phyloP scores from a whole-genome alignment of 2,797 vertebrate species.

The Eptatretus atami region DNA sequence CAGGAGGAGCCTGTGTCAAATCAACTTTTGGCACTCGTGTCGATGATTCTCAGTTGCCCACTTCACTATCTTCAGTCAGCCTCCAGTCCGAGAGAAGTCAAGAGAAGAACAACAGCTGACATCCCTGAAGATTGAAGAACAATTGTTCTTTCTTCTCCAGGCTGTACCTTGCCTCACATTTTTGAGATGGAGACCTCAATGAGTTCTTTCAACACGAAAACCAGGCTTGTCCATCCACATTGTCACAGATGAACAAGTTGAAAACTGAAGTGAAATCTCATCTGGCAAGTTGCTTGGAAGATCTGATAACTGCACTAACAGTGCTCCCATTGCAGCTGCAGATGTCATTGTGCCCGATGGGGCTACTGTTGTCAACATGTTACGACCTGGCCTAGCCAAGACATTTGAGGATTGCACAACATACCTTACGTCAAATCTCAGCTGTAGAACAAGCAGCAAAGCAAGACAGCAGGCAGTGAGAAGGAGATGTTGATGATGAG shows the following conservation, averaged over 20 bases:
- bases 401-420: background rate
- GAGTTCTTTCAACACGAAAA: background rate
- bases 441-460: background rate
- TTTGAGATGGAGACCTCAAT: slow-evolving; percentile 2
- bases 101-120: background rate
- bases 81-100: slow-evolving; percentile 1
- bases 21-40: too few relatives aligned
- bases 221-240: background rate
- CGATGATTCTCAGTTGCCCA: too few relatives aligned
- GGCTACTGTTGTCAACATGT: background rate
- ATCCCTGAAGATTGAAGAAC: background rate
- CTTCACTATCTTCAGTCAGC: background rate
- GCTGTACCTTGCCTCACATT: background rate
- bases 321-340: background rate
- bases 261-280: background rate
- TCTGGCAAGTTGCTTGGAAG: background rate
- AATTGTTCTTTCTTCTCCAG: background rate
- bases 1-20: too few relatives aligned
- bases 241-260: background rate
- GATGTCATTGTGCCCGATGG: background rate
- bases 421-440: background rate
- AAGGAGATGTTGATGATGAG: background rate
- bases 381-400: background rate
- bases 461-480: too few relatives aligned
- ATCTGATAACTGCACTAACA: background rate